Evolutionary conservation across 2,113 vertebrate genomes (phyloP).

Genomic region (Choloepus hoffmanni): DNA sequence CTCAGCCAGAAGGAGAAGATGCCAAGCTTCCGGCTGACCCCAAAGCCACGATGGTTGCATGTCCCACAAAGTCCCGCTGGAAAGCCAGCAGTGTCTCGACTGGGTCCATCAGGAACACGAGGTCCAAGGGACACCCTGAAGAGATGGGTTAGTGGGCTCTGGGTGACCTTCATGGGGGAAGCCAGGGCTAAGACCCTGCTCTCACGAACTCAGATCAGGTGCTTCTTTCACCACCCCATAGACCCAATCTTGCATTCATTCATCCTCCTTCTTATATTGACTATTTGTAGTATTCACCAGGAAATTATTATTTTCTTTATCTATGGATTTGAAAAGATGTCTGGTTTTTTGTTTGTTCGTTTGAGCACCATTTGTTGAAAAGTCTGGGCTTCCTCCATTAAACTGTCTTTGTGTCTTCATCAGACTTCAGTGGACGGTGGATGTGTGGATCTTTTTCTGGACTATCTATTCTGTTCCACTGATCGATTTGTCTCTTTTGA

Average conservation of each 20-base stretch:
- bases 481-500: neutral
- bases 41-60: neutral
- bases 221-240: neutral
- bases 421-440: neutral
- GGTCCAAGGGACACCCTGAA: neutral
- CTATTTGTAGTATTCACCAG: neutral
- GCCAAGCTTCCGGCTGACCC: neutral
- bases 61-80: neutral
- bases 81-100: neutral
- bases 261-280: neutral
- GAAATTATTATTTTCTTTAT: neutral
- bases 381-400: neutral
- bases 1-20: neutral
- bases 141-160: neutral
- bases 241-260: rapidly evolving
- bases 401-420: neutral
- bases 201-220: neutral
- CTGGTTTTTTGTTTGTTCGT: neutral
- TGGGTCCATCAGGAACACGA: no score
- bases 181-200: neutral
- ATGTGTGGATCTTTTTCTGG: no score
- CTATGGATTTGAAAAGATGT: neutral
- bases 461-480: neutral
- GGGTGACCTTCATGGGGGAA: neutral
- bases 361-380: neutral